A percentile compares a stretch with the other conserved stretches of the same genome.
Evolutionary conservation across 2,888 invertebrate species (phyloP).

Genomic region (Aspidiotus rigidus): DNA sequence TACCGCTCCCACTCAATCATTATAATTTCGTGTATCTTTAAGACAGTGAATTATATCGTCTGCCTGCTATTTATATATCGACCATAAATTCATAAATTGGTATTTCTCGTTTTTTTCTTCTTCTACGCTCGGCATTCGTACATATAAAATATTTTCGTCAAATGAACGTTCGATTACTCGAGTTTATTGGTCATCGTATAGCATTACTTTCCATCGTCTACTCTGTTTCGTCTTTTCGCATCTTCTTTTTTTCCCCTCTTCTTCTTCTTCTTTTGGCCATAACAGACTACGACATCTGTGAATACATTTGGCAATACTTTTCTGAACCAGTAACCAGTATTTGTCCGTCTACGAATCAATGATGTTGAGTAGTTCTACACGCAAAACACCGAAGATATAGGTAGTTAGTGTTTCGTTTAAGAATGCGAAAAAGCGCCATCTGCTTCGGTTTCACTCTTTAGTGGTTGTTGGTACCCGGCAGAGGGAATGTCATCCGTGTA

Average conservation of each 20-base stretch:
- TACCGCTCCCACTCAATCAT: conserved; percentile 26
- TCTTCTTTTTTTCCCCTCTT: no score
- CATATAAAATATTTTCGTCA: conserved; percentile 1
- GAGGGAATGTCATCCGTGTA: background rate
- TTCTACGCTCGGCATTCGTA: background rate
- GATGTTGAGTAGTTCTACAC: no score
- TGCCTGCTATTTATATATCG: conserved; percentile 32
- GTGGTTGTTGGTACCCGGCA: background rate
- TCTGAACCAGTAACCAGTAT: no score
- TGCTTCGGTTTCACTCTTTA: background rate
- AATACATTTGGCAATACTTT: no score
- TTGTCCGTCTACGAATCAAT: no score
- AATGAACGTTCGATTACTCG: conserved; percentile 4
- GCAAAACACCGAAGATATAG: no score
- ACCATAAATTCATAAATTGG: conserved; percentile 32
- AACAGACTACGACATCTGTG: no score
- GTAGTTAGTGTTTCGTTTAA: no score
- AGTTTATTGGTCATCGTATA: background rate
- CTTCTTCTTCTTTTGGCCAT: no score
- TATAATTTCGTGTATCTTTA: conserved; percentile 30
- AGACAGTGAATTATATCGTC: conserved; percentile 33
- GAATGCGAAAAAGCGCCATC: background rate
- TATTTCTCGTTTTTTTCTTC: conserved; percentile 19
- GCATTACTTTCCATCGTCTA: background rate
- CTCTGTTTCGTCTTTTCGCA: no score